These are phyloP conservation scores for Fregata magnificens DNA, from an alignment of 2,113 vertebrate species.

Conservation along the genomic window DNA sequence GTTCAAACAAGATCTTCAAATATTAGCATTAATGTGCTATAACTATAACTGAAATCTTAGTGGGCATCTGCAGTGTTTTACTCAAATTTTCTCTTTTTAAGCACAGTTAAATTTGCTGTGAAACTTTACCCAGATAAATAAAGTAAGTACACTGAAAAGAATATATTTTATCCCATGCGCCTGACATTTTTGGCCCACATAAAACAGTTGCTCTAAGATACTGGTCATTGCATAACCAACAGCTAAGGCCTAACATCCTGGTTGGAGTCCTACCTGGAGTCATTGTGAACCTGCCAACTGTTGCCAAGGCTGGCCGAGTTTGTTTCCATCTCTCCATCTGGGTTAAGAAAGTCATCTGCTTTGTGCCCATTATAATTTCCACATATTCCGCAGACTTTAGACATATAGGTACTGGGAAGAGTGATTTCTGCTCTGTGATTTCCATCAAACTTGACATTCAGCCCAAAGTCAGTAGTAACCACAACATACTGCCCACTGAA, in stretches of 20 bases:
- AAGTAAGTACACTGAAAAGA: neutral
- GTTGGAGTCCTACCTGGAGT: slow-evolving; percentile 42
- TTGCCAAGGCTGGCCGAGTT: slow-evolving; percentile 64
- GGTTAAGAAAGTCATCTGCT: slow-evolving; percentile 69
- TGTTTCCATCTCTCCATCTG: slow-evolving; percentile 55
- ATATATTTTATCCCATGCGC: neutral
- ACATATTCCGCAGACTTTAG: slow-evolving; percentile 63
- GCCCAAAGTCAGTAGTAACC: slow-evolving; percentile 21
- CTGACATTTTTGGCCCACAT: neutral
- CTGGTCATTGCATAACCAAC: neutral
- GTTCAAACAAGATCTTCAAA: neutral
- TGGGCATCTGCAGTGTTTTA: neutral
- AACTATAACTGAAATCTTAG: neutral
- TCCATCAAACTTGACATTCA: slow-evolving; percentile 65
- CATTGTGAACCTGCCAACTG: slow-evolving; percentile 70
- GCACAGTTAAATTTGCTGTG: neutral
- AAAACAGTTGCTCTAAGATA: neutral
- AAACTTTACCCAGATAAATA: neutral
- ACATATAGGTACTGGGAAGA: slow-evolving; percentile 31
- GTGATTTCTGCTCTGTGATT: slow-evolving; percentile 54
- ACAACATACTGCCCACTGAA: slow-evolving; percentile 51
- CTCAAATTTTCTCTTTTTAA: neutral
- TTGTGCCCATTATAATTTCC: slow-evolving; percentile 57
- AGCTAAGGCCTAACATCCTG: neutral
- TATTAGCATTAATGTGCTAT: neutral